A percentile compares a stretch with the other conserved stretches of the same genome.
phyloP scores from a whole-genome alignment of 2,797 vertebrate species.

The Dendrocincla tyrannina region DNA sequence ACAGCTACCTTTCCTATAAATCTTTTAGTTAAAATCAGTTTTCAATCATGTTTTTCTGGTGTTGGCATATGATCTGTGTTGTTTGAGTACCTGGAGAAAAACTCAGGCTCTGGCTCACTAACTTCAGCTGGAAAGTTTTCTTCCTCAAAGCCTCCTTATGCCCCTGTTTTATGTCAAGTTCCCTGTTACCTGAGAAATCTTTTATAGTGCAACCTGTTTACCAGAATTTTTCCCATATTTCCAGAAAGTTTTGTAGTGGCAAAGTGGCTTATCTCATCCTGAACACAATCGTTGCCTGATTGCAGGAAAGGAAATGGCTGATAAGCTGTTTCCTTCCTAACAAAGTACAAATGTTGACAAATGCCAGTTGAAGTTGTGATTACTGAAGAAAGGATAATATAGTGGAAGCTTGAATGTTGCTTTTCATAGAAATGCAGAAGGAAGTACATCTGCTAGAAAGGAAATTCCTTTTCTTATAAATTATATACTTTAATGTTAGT shows the following conservation, averaged over 20 bases:
- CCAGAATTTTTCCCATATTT: not conserved
- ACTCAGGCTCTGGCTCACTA: not conserved
- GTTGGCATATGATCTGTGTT: not conserved
- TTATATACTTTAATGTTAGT: not conserved
- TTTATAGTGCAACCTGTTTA: not conserved
- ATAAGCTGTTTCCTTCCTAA: constrained; percentile 21
- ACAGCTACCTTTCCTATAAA: not conserved
- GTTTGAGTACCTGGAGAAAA: not conserved
- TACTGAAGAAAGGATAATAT: not conserved
- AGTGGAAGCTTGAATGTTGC: not conserved
- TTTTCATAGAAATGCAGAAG: not conserved
- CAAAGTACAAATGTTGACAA: not conserved
- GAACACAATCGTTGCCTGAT: constrained; percentile 5
- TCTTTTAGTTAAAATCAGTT: not conserved
- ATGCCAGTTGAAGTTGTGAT: not conserved
- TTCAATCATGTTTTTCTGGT: not conserved
- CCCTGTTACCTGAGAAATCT: not conserved
- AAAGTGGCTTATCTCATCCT: not conserved
- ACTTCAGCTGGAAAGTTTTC: not conserved
- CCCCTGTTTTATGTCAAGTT: not conserved
- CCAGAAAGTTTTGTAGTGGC: not conserved
- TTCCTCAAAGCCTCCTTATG: not conserved
- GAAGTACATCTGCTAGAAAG: not conserved
- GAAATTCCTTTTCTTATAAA: not conserved
- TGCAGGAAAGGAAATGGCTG: constrained; percentile 2